These are phyloP conservation scores for Zophobas atratus DNA, from an alignment of 1,140 invertebrate genomes.

Conservation along the genomic window DNA sequence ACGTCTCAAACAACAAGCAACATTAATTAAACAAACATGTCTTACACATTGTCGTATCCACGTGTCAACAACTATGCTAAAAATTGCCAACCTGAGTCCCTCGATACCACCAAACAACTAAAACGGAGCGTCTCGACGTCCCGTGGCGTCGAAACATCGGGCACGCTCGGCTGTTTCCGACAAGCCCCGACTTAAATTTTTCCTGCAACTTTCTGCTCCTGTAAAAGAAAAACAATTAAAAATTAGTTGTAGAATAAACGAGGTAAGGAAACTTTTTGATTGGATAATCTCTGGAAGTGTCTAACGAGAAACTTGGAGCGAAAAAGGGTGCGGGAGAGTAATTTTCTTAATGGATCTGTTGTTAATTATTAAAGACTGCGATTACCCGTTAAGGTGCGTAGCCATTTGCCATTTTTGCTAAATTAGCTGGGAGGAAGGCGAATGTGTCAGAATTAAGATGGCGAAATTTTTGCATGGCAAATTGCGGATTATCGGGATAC, in stretches of 20 bases:
- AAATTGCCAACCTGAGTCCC: constrained; percentile 16
- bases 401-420: neutral
- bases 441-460: constrained; percentile 1
- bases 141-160: constrained; percentile 31
- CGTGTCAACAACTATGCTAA: constrained; percentile 16
- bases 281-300: neutral
- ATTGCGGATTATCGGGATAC: constrained; percentile 7
- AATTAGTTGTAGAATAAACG: neutral
- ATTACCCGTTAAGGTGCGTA: neutral
- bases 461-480: constrained; percentile 16
- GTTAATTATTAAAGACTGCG: neutral
- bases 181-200: neutral
- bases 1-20: constrained; percentile 1
- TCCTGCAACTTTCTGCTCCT: neutral
- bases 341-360: neutral
- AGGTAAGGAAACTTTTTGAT: neutral
- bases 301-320: neutral
- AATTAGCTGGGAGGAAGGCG: neutral
- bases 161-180: constrained; percentile 1
- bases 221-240: neutral
- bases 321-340: neutral
- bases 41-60: constrained; percentile 35
- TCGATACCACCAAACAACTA: constrained; percentile 28
- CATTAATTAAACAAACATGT: no score
- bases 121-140: constrained; percentile 29